Evolutionary conservation across 2,113 vertebrate genomes (phyloP), one percentile per base, ranked within the genome.

Genomic region (Callopanchax toddi): DNA sequence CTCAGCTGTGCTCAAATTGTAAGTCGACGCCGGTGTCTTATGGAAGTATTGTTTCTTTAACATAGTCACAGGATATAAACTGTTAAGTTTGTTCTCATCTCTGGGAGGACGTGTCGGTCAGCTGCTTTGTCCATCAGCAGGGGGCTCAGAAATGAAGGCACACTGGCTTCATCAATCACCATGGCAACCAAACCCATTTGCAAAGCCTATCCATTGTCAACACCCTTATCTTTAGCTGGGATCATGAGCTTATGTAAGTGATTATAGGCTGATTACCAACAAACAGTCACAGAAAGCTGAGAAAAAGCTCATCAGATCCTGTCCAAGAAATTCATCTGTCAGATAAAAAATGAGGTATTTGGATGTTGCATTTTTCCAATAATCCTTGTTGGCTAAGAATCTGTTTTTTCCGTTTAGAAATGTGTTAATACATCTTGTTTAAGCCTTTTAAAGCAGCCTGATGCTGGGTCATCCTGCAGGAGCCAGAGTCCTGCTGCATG

Each of bases 1-100:
- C 8, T 99, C 97, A 0, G 95, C 96, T 0, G 95, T 99, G 53
- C 94, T 98, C 18, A 98, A 98, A 80, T 90, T 99, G 97, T 99
- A 89, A 98, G 97, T 67, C 17, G 63, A 52, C n/a, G 1, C 23
- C 3, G 23, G 9, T 22, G 16, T 17, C 4, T 11, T 39, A 13
- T 11, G 26, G 26, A 26, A 26, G 6, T 32, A 32, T 1, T 9
- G 29, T 32, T 32, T 8, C 29, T 6, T 32, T 32, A 1, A 32
- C 29, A 1, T 32, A 32, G 4, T 6, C 29, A 6, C 29, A 32
- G 1, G 4, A 32, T 32, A 9, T 32, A 32, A 6, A 32, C 29
- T 32, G 29, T 32, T 4, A 9, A 7, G 29, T 32, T 32, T 32
- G 29, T 32, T 32, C 29, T 32, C 1, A 32, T 3, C n/a, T n/a